Percentiles rank a stretch among this genome's conserved stretches.
Evolutionary conservation across 35 echinoderm and acorn worm species (phyloP).

Genomic region (Anneissia japonica): DNA sequence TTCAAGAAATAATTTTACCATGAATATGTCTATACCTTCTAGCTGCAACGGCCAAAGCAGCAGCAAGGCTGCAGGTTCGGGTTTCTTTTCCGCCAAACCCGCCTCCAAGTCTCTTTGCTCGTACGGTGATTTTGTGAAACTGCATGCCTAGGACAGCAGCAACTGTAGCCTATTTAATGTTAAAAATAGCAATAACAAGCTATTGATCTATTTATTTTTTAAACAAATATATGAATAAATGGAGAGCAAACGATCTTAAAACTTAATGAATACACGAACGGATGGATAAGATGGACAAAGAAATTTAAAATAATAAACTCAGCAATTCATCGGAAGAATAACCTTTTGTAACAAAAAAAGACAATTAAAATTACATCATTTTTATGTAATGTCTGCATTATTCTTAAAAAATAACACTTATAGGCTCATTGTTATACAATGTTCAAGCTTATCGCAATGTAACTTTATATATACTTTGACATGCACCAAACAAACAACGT

Average conservation of each 20-base stretch:
- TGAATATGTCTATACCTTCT: conserved; percentile 45
- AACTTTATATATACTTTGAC: not conserved
- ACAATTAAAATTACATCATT: not conserved
- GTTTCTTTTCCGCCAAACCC: conserved; percentile 83
- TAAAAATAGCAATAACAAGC: no score
- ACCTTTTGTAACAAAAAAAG: no score
- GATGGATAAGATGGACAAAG: no score
- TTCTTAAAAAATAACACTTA: not conserved
- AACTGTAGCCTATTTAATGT: conserved; percentile 36
- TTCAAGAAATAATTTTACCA: not conserved
- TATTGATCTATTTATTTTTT: no score
- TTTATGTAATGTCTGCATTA: not conserved
- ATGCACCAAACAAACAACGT: not conserved
- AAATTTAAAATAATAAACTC: no score
- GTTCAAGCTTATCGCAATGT: not conserved
- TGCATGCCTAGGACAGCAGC: conserved; percentile 53
- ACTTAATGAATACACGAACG: no score
- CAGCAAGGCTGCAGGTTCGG: not conserved
- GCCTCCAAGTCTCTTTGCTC: conserved; percentile 66
- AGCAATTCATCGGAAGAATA: no score
- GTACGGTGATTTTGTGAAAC: conserved; percentile 36
- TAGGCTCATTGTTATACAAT: not conserved
- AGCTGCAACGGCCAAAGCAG: conserved; percentile 66
- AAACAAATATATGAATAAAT: no score
- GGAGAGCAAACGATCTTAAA: no score